A percentile compares a stretch with the other conserved stretches of the same genome.
These are phyloP conservation scores for Pseudorhombus dupliciocellatus DNA, from an alignment of 2,113 vertebrate genomes.

Conservation along the genomic window DNA sequence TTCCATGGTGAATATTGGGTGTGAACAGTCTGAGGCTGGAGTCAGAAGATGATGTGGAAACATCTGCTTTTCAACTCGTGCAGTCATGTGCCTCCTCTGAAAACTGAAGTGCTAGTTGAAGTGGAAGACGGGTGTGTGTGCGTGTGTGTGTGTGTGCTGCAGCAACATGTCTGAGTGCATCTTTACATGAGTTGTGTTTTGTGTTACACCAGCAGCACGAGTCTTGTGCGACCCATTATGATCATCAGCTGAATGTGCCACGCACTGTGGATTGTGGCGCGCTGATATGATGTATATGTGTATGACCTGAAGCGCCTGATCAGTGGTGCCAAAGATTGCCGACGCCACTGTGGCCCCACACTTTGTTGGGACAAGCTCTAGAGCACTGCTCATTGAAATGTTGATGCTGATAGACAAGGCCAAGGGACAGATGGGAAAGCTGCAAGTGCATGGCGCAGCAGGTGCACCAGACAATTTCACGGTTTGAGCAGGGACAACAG, in stretches of 20 bases:
- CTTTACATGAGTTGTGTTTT: constrained; percentile 26
- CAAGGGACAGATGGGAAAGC: background rate
- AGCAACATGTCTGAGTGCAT: constrained; percentile 6
- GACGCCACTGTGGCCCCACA: background rate
- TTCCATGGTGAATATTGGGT: no score
- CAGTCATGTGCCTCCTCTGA: constrained; percentile 43
- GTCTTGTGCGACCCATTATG: background rate
- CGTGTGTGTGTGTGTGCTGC: constrained; percentile 13
- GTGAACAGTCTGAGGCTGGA: background rate
- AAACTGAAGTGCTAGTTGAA: constrained; percentile 20
- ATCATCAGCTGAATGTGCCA: constrained; percentile 12
- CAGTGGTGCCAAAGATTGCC: background rate
- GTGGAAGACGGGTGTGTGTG: background rate
- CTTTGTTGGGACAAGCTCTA: background rate
- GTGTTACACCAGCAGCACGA: constrained; percentile 27
- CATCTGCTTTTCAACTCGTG: background rate
- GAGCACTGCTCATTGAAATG: background rate
- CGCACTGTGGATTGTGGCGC: background rate
- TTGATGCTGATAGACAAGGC: background rate
- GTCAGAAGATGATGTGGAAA: background rate
- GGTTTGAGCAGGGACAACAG: no score
- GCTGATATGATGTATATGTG: no score
- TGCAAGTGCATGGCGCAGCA: background rate
- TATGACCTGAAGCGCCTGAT: background rate
- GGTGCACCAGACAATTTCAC: background rate